These are phyloP conservation scores for Pseudomyrmex sp. DNA, from an alignment of 1,140 invertebrate genomes.

Conservation along the genomic window DNA sequence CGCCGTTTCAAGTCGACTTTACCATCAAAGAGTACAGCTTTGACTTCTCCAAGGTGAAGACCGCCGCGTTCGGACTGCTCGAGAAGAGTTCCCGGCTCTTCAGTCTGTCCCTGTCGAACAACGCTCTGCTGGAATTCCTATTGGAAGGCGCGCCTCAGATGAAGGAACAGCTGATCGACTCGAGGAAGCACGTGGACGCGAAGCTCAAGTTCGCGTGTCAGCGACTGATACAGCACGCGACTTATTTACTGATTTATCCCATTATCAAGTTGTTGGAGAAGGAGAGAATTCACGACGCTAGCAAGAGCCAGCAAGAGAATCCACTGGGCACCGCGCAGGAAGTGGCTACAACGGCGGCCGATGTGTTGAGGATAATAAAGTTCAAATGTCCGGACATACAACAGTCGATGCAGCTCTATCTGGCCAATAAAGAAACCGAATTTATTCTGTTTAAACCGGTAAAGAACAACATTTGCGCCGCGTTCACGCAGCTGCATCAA, in stretches of 20 bases:
- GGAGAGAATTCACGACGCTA: conserved; percentile 85
- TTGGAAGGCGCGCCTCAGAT: conserved; percentile 96
- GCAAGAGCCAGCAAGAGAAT: conserved; percentile 85
- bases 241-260: conserved; percentile 91
- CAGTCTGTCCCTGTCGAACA: conserved; percentile 90
- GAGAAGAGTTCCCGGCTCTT: conserved; percentile 95
- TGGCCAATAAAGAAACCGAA: conserved; percentile 98
- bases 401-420: conserved; percentile 95
- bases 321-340: conserved; percentile 84
- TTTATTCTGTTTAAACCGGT: conserved; percentile 97
- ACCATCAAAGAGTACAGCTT: conserved; percentile 95
- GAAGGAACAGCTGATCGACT: conserved; percentile 96
- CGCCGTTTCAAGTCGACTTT: conserved; percentile 99
- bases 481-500: conserved; percentile 94
- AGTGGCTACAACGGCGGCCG: conserved; percentile 83
- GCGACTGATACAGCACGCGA: conserved; percentile 93
- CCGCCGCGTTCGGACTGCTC: conserved; percentile 93
- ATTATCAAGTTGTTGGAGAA: conserved; percentile 91
- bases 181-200: conserved; percentile 96
- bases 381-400: conserved; percentile 92
- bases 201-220: conserved; percentile 97
- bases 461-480: conserved; percentile 95
- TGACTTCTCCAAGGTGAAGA: conserved; percentile 96
- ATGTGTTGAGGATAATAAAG: conserved; percentile 91
- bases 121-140: conserved; percentile 96